These are phyloP conservation scores for Nesospiza acunhae DNA, from an alignment of 2,113 vertebrate genomes.

Conservation along the genomic window DNA sequence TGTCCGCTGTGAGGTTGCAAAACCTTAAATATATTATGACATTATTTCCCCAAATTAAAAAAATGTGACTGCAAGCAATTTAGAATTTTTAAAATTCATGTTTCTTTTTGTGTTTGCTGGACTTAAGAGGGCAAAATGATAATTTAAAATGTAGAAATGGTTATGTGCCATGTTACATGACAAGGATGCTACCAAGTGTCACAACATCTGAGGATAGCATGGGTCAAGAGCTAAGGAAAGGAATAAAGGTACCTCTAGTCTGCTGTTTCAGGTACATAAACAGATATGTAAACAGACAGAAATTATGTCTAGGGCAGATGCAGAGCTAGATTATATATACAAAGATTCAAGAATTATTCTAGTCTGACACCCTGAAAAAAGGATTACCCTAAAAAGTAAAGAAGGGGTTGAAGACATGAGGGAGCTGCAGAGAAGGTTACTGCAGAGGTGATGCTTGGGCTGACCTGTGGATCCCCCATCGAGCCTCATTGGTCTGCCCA, in stretches of 20 bases:
- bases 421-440: not conserved
- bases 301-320: not conserved
- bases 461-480: not conserved
- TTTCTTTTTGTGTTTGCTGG: not conserved
- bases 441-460: not conserved
- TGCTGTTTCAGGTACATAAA: not conserved
- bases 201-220: not conserved
- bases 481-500: not conserved
- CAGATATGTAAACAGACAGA: not conserved
- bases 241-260: not conserved
- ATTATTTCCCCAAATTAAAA: not conserved
- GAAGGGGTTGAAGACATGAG: rapidly evolving
- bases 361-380: not conserved
- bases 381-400: not conserved
- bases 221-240: not conserved
- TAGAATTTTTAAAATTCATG: not conserved
- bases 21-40: not conserved
- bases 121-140: not conserved
- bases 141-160: not conserved
- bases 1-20: not conserved
- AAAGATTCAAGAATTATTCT: not conserved
- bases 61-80: not conserved
- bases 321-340: not conserved
- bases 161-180: not conserved
- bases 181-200: not conserved